Evolutionary conservation across 2,888 invertebrate species (phyloP), one percentile per base, ranked within the genome.

Genomic region (Xanthia togata): DNA sequence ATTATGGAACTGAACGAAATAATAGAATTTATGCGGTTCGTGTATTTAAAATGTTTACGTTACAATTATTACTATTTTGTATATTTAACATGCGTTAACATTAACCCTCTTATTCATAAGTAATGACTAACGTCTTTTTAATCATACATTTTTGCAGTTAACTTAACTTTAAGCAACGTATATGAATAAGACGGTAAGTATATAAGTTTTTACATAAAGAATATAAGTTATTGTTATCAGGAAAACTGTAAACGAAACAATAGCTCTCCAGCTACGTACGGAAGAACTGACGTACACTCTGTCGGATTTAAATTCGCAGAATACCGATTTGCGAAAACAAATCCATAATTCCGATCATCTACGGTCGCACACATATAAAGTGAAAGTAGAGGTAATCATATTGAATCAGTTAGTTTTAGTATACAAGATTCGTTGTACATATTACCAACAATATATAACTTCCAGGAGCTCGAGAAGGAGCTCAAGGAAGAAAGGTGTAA

Each of bases 401-500:
- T 50, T 47, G 0, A 26, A 50, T n/a, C 2, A 26, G n/a, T 53
- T 41, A 62, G 0, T n/a, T 63, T 26, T 12, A 17, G 23, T 59
- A 6, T 38, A 38, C 11, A n/a, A 35, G 23, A 72, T 38, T 20
- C 20, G 8, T 47, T 67, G 17, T 53, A 12, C 3, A 38, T 23
- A 31, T 38, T 38, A 63, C 17, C 14, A 17, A 59, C 11, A 55
- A 41, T 26, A 14, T 64, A 59, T 38, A 23, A 63, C 50, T 77
- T 70, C 6, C 60, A 96, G 96, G 95, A 95, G 81, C 87, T 96
- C 38, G 95, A 95, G 88, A 95, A 93, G 81, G 93, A 93, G 59
- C 78, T 96, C 26, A 95, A 94, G 81, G 95, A 95, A 63, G 95
- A 95, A 82, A 94, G 92, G 81, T 90, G 88, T 69, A 94, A 93